A percentile compares a stretch with the other conserved stretches of the same genome.
Evolutionary conservation across 2,113 vertebrate species (phyloP).

Genomic region (Oenanthe oenanthe): DNA sequence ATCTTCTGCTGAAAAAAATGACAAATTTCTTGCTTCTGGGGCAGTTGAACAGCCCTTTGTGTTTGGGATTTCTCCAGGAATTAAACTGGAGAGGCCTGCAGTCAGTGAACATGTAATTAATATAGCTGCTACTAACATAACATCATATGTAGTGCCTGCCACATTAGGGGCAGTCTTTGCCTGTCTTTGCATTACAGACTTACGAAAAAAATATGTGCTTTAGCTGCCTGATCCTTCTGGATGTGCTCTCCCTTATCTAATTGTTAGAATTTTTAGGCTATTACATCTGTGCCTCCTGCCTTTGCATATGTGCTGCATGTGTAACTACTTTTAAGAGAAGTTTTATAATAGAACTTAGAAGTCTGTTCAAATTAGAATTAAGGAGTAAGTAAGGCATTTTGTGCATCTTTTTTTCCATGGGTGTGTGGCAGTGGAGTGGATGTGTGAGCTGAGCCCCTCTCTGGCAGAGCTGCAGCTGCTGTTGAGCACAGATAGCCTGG

Average conservation of each 20-base stretch:
- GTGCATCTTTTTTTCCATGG: background rate
- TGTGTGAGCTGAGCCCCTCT: background rate
- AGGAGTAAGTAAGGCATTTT: background rate
- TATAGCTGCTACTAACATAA: background rate
- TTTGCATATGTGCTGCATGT: background rate
- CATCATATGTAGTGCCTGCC: background rate
- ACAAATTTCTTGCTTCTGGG: background rate
- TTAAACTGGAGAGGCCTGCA: background rate
- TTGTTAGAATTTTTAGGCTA: background rate
- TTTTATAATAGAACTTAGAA: background rate
- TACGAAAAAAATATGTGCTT: background rate
- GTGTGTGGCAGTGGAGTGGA: background rate
- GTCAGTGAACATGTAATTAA: background rate
- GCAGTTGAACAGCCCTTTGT: background rate
- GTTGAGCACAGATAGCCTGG: background rate
- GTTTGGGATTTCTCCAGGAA: background rate
- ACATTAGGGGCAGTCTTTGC: accelerated
- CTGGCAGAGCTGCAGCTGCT: background rate
- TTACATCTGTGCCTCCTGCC: background rate
- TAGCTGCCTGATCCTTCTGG: background rate
- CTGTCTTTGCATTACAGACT: background rate
- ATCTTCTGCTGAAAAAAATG: background rate
- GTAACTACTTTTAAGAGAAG: background rate
- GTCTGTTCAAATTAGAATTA: background rate
- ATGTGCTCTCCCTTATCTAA: background rate